Base-by-base conservation (phyloP, 2,113 vertebrate species). In the Tretioscincus oriximinensis region DNA sequence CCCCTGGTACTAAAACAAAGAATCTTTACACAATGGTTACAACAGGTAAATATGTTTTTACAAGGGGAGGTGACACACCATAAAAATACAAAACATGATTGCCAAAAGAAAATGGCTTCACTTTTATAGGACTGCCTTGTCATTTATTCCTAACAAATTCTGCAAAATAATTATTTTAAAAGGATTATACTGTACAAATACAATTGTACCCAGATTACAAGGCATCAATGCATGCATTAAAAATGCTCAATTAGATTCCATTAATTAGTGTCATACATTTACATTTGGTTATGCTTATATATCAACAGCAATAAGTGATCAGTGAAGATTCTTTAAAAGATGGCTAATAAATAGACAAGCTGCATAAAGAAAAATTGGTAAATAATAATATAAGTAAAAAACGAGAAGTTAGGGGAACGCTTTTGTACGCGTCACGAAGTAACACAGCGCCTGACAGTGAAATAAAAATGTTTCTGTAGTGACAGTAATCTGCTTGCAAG, bases 31-130 rank as follows among this genome's bases (percentile, higher is more conserved):
- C n/a, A n/a, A n/a, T n/a, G n/a, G n/a, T n/a, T n/a, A n/a, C n/a
- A n/a, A n/a, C n/a, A n/a, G n/a, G n/a, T n/a, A n/a, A n/a, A n/a
- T n/a, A n/a, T n/a, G n/a, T n/a, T n/a, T n/a, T n/a, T 61, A 70
- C 14, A 70, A 76, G 76, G 73, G 35, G 14, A 63, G 66, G 54
- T 20, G 58, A 26, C 5, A 29, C 31, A 58, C 69, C 21, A 28
- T 58, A 66, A 72, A 66, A 77, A 49, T 54, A 51, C 29, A 83
- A 72, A 65, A 72, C 60, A 47, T 77, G 58, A 26, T 68, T 58
- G 69, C 69, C 75, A 68, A 81, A 68, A 31, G 31, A 49, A 60
- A 74, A 66, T 14, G 49, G 63, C 73, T 45, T 49, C 65, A 10
- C 24, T 49, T 61, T 70, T 31, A 45, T 45, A 24, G 11, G 12